Evolutionary conservation across 2,888 invertebrate genomes (phyloP).

Genomic region (Arge pagana): DNA sequence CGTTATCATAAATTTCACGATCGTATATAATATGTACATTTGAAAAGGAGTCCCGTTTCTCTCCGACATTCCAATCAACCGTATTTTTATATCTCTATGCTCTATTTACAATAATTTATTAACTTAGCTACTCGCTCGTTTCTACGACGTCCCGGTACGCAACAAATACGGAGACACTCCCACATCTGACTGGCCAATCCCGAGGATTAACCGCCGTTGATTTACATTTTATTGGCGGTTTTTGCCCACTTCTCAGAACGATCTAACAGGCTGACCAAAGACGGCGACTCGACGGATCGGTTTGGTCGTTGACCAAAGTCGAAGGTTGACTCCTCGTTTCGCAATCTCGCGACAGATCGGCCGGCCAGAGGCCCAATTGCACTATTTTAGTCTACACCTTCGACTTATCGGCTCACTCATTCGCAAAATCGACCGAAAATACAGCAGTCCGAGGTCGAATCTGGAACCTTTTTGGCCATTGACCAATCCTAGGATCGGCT

Average conservation of each 20-base stretch:
- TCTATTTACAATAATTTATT: constrained; percentile 55
- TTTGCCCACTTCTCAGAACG: constrained; percentile 14
- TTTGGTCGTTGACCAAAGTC: constrained; percentile 18
- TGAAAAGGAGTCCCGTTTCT: not conserved
- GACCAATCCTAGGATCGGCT: no score
- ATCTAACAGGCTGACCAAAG: constrained; percentile 13
- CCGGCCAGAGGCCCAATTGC: no score
- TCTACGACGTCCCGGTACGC: constrained; percentile 8
- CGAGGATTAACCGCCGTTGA: not conserved
- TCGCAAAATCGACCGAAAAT: no score
- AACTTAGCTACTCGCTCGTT: constrained; percentile 43
- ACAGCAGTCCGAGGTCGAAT: no score
- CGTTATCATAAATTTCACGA: no score
- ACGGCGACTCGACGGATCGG: not conserved
- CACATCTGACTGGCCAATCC: no score
- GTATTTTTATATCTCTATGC: constrained; percentile 29
- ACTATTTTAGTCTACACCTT: no score
- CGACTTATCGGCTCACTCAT: not conserved
- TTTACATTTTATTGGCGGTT: no score
- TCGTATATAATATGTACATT: not conserved
- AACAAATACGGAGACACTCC: not conserved
- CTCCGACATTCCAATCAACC: not conserved
- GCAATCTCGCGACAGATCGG: no score
- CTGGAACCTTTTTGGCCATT: no score
- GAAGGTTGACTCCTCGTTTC: constrained; percentile 24